Percentiles rank a stretch among this genome's conserved stretches.
These are phyloP conservation scores for Pelobates cultripes DNA, from an alignment of 2,797 vertebrate species.

Conservation along the genomic window DNA sequence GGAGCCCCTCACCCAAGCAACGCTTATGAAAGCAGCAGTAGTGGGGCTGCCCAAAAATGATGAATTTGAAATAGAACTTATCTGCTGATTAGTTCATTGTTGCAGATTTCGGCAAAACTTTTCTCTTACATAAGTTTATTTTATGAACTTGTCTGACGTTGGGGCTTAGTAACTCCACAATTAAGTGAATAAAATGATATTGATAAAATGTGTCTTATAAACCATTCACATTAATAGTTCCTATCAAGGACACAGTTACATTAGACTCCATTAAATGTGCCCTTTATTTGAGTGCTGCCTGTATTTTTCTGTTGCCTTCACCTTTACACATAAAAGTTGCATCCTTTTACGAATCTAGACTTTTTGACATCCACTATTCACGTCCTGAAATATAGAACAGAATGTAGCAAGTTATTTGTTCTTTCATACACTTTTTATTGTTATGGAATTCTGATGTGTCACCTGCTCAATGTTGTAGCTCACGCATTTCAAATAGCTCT, in stretches of 20 bases:
- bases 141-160: no score
- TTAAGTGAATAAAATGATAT: background rate
- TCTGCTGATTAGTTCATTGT: no score
- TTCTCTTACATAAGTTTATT: no score
- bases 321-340: background rate
- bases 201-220: background rate
- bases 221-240: background rate
- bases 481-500: background rate
- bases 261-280: background rate
- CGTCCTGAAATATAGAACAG: background rate
- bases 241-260: background rate
- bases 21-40: no score
- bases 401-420: background rate
- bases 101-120: no score
- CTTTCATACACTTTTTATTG: background rate
- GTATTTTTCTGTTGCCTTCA: background rate
- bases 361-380: constrained; percentile 12
- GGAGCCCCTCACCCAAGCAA: no score
- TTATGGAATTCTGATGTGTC: background rate
- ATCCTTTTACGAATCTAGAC: background rate
- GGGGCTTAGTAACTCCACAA: constrained; percentile 1
- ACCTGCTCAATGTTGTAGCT: background rate
- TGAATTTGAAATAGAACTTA: no score
- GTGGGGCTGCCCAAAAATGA: no score
- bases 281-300: background rate